Conservation (phyloP, 2,113 vertebrate genomes). For the Petroica traversi region DNA sequence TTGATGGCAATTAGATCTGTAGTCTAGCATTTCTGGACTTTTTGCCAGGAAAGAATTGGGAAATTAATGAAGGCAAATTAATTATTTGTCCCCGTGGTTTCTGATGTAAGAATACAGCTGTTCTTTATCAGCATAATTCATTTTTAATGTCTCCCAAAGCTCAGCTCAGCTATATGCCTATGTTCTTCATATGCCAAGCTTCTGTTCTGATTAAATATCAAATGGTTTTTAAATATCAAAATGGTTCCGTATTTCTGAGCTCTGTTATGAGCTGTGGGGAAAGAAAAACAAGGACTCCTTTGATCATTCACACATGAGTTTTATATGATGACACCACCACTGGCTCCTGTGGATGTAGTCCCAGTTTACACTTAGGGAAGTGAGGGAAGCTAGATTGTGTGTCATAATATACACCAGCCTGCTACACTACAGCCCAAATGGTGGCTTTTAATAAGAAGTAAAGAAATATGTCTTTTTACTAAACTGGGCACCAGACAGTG, state of each 20-base stretch:
- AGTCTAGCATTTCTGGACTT: slow-evolving; percentile 16
- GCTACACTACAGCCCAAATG: not conserved
- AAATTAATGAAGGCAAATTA: slow-evolving; percentile 46
- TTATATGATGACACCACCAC: not conserved
- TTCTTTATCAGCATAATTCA: slow-evolving; percentile 42
- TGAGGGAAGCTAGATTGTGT: not conserved
- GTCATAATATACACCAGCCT: not conserved
- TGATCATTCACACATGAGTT: not conserved
- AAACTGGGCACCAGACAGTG: not conserved
- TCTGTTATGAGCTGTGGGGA: not conserved
- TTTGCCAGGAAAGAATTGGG: slow-evolving; percentile 7
- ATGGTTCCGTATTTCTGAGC: not conserved
- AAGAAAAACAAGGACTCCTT: not conserved
- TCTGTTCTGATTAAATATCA: slow-evolving; percentile 40
- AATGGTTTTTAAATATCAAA: not conserved
- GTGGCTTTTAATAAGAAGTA: not conserved
- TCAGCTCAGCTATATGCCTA: not conserved
- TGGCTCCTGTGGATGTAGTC: not conserved
- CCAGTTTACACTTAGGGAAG: not conserved
- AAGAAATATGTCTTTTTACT: not conserved
- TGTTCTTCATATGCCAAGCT: not conserved
- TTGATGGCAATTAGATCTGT: not conserved
- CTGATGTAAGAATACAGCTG: slow-evolving; percentile 45
- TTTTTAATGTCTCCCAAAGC: slow-evolving; percentile 27
- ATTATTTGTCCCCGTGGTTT: slow-evolving; percentile 45